Percentiles rank a stretch among this genome's conserved stretches.
Evolutionary conservation across 2,888 invertebrate species (phyloP).

Genomic region (Sesia bembeciformis): DNA sequence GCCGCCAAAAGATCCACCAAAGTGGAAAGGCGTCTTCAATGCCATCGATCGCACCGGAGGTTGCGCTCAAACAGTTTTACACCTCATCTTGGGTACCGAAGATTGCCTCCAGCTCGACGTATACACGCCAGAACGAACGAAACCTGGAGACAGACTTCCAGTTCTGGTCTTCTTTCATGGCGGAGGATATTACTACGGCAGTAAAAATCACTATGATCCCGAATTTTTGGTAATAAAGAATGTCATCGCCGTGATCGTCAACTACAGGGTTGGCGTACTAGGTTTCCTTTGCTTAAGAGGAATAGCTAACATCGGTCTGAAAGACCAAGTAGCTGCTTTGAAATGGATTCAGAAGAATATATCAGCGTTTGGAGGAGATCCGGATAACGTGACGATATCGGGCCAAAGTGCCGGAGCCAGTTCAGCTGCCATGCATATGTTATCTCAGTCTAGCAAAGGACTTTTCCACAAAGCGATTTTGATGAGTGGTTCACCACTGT

Average conservation of each 20-base stretch:
- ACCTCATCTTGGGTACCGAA: conserved; percentile 39
- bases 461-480: conserved; percentile 57
- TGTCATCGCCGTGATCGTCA: conserved; percentile 42
- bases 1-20: conserved; percentile 35
- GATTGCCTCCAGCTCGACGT: conserved; percentile 55
- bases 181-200: conserved; percentile 58
- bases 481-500: conserved; percentile 46
- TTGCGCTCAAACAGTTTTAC: conserved; percentile 40
- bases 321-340: conserved; percentile 57
- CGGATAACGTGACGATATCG: conserved; percentile 54
- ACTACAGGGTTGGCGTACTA: conserved; percentile 52
- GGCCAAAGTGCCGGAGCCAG: conserved; percentile 61
- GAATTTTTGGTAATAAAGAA: conserved; percentile 52
- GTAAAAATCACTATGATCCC: conserved; percentile 54
- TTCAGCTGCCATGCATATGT: conserved; percentile 49
- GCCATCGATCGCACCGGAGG: conserved; percentile 33
- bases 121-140: conserved; percentile 30
- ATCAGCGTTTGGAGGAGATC: conserved; percentile 55
- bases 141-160: conserved; percentile 26
- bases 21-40: conserved; percentile 40
- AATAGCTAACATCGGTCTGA: conserved; percentile 52
- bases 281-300: conserved; percentile 55
- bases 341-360: conserved; percentile 57
- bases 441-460: conserved; percentile 41
- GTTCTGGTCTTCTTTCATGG: conserved; percentile 60